A percentile compares a stretch with the other conserved stretches of the same genome.
Conservation (phyloP, 2,888 invertebrate genomes). For the Listrodromus nycthemerus region DNA sequence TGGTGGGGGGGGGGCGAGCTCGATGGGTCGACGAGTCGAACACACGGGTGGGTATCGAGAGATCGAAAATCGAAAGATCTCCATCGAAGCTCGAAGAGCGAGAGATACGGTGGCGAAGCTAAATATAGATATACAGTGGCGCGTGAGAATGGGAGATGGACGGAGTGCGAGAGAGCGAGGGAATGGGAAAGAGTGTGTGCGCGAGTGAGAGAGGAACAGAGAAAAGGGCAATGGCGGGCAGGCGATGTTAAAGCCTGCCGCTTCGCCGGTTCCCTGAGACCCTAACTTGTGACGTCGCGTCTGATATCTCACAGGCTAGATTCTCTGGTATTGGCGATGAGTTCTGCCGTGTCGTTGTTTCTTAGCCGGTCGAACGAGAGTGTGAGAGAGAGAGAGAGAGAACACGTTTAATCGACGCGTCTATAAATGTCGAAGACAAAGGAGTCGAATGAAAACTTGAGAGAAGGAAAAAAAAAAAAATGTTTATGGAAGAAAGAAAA, state of each 20-base stretch:
- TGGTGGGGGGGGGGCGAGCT: too few relatives aligned
- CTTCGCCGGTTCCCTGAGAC: conserved; percentile 91
- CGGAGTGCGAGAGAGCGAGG: conserved; percentile 31
- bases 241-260: conserved; percentile 84
- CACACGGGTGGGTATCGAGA: conserved; percentile 31
- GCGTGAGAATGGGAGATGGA: conserved; percentile 47
- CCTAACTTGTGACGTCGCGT: conserved; percentile 90
- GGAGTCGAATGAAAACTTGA: neutral
- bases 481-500: neutral
- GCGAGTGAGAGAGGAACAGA: conserved; percentile 60
- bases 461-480: neutral
- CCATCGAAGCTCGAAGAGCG: conserved; percentile 6
- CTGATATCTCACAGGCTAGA: conserved; percentile 89
- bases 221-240: conserved; percentile 80
- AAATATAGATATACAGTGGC: conserved; percentile 6
- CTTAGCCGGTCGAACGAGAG: conserved; percentile 7
- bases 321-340: conserved; percentile 89
- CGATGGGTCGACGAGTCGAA: conserved; percentile 32
- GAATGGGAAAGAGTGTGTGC: conserved; percentile 32
- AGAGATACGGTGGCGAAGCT: conserved; percentile 15
- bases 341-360: conserved; percentile 83
- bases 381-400: too few relatives aligned
- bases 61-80: conserved; percentile 31
- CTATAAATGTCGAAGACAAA: neutral
- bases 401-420: too few relatives aligned